Conservation (phyloP, 1,140 invertebrate species). For the Sycophila sp. region DNA sequence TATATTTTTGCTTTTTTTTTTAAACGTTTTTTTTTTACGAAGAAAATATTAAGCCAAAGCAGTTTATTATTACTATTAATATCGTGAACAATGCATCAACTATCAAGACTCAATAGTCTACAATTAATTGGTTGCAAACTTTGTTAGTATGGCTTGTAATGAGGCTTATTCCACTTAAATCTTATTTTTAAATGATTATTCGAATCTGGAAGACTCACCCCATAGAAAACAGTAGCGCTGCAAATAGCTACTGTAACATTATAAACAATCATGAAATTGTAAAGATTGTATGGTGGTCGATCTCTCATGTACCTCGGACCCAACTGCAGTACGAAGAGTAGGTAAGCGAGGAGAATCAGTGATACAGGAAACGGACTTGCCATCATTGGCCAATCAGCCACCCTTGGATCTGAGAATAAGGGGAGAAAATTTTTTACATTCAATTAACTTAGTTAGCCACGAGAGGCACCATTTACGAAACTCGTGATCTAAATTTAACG, state of each 20-base stretch:
- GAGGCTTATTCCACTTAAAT: no score
- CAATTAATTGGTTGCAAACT: no score
- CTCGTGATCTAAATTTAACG: no score
- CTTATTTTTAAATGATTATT: no score
- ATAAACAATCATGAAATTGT: slow-evolving; percentile 69
- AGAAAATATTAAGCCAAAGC: not conserved
- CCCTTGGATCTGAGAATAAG: slow-evolving; percentile 76
- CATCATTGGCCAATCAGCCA: slow-evolving; percentile 82
- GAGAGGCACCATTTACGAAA: no score
- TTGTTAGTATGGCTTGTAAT: no score
- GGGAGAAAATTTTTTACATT: slow-evolving; percentile 56
- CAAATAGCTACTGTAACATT: slow-evolving; percentile 68
- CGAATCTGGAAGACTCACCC: slow-evolving; percentile 64
- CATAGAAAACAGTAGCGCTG: slow-evolving; percentile 64
- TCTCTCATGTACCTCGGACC: slow-evolving; percentile 74
- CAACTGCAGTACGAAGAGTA: slow-evolving; percentile 69
- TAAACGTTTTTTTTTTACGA: not conserved
- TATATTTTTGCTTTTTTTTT: not conserved
- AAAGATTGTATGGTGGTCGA: slow-evolving; percentile 68
- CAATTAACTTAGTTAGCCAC: not conserved
- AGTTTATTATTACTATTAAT: not conserved
- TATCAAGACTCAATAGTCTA: no score
- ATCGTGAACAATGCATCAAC: no score
- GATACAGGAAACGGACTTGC: slow-evolving; percentile 69
- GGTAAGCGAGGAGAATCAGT: slow-evolving; percentile 66